Evolutionary conservation across 2,888 invertebrate genomes (phyloP).

Genomic region (Linnaemya vulpina): DNA sequence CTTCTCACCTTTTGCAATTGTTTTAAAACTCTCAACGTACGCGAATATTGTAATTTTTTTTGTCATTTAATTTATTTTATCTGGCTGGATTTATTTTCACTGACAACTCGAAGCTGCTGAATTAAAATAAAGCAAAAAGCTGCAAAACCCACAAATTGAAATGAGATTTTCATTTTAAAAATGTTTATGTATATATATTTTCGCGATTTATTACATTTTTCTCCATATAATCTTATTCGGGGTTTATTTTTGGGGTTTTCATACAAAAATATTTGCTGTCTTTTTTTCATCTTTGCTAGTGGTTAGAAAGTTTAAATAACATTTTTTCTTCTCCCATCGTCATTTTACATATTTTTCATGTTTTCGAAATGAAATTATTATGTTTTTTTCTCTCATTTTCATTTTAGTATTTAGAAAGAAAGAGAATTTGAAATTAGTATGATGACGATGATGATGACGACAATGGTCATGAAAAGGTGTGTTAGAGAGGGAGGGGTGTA

Average conservation of each 20-base stretch:
- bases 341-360: constrained; percentile 46
- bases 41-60: constrained; percentile 19
- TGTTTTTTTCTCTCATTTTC: constrained; percentile 37
- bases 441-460: constrained; percentile 15
- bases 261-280: constrained; percentile 1
- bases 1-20: neutral
- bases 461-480: constrained; percentile 47
- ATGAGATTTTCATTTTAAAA: constrained; percentile 65
- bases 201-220: constrained; percentile 55
- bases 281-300: constrained; percentile 40
- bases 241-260: constrained; percentile 24
- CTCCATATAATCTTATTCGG: constrained; percentile 37
- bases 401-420: constrained; percentile 64
- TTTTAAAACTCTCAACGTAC: neutral
- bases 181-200: constrained; percentile 37
- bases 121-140: constrained; percentile 7
- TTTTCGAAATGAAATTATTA: constrained; percentile 64
- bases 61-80: constrained; percentile 54
- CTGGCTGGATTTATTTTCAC: constrained; percentile 41
- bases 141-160: constrained; percentile 64
- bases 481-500: neutral
- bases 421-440: constrained; percentile 68
- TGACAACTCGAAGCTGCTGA: constrained; percentile 28
- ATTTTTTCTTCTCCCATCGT: constrained; percentile 26
- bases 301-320: constrained; percentile 59